Conservation (phyloP, 2,113 vertebrate species). For the Mustela nigripes region DNA sequence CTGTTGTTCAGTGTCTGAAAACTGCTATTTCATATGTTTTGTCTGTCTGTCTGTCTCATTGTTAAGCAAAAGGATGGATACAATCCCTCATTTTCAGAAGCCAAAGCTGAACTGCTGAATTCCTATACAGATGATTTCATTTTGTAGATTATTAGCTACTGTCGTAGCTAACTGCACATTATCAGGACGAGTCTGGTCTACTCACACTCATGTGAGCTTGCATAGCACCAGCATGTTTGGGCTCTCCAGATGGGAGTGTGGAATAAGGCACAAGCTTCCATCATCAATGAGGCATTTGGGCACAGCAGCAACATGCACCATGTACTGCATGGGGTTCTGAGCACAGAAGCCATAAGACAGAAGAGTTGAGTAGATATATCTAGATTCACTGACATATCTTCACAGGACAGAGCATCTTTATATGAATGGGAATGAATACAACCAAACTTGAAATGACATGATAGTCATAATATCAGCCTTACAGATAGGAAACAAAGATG, state of each 20-base stretch:
- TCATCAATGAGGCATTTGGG: neutral
- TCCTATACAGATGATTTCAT: neutral
- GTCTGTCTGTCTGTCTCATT: slow-evolving; percentile 7
- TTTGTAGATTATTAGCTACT: neutral
- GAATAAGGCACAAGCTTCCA: neutral
- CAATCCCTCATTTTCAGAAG: neutral
- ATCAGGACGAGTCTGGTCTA: neutral
- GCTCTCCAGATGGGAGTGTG: neutral
- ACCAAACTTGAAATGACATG: neutral
- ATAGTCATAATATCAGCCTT: neutral
- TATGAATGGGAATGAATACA: neutral
- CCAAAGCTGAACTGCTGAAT: neutral
- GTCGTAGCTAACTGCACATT: neutral
- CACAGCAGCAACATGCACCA: neutral
- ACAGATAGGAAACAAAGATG: neutral
- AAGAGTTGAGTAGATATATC: neutral
- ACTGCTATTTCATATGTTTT: neutral
- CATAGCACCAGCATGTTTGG: neutral
- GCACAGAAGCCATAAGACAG: neutral
- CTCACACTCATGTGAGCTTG: neutral
- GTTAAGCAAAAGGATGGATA: neutral
- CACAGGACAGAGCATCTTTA: neutral
- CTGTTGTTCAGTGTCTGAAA: neutral
- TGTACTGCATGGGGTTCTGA: neutral
- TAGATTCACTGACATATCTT: neutral